Percentiles rank a stretch among this genome's conserved stretches.
Conservation (phyloP, 2,797 vertebrate species). For the Chaenodraco wilsoni region DNA sequence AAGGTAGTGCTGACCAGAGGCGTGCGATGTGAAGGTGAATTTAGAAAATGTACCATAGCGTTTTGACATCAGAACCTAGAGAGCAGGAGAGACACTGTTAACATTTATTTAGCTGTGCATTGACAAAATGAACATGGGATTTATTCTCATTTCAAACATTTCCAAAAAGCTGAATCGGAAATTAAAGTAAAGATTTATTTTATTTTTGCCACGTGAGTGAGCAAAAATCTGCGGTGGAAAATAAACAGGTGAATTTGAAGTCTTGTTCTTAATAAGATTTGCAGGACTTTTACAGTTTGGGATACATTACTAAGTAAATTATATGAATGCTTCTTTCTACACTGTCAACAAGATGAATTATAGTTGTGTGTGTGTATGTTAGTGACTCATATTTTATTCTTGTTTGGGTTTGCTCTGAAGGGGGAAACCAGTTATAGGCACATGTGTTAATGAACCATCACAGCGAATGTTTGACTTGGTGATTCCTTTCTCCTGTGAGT, state of each 20-base stretch:
- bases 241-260: not conserved
- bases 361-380: not conserved
- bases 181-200: not conserved
- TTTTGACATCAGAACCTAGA: constrained; percentile 87
- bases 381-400: not conserved
- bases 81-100: constrained; percentile 14
- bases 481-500: constrained; percentile 19
- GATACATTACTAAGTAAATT: not conserved
- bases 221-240: not conserved
- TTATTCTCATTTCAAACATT: not conserved
- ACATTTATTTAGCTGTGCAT: not conserved
- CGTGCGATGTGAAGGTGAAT: constrained; percentile 89
- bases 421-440: not conserved
- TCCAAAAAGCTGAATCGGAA: not conserved
- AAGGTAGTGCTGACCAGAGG: constrained; percentile 88
- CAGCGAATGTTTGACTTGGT: not conserved
- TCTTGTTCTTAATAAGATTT: not conserved
- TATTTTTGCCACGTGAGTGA: not conserved
- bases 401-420: constrained; percentile 22
- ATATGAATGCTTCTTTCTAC: not conserved
- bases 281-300: not conserved
- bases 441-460: not conserved
- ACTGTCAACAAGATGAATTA: not conserved
- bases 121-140: not conserved
- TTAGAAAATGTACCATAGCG: constrained; percentile 86